Base-by-base conservation (phyloP, 2,888 invertebrate species). In the Actias luna region DNA sequence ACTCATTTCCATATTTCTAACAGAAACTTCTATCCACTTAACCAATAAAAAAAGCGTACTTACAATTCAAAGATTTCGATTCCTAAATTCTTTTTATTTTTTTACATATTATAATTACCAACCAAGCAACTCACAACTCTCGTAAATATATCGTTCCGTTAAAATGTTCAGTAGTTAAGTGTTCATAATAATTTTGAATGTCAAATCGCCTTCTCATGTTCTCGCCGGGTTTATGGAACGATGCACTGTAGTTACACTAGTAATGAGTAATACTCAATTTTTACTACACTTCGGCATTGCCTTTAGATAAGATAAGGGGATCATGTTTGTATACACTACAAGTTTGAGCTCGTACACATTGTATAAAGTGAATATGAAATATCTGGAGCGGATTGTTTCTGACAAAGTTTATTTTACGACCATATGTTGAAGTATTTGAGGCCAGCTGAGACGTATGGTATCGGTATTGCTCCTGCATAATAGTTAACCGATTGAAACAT, bases 401-500 rank as follows among this genome's bases (percentile, higher is more conserved):
- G 73, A 77, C 74, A 73, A 75, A 77, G 73, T 72, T 76, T 70
- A n/a, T n/a, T 77, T 88, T 82, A 90, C 65, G 88, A 84, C 76
- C 89, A 78, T 81, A 91, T 83, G 75, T 89, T 86, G 78, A 88
- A 87, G 82, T 89, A 88, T 71, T 84, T 82, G 68, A 92, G 82
- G 74, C 86, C 84, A 66, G 83, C 85, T 68, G 88, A 83, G 58
- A 92, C 84, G 80, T 91, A 92, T 65, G 93, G 93, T 71, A 93
- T 82, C 66, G 93, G 93, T 67, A 92, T 92, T 67, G 87, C 84
- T 69, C 89, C 90, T 64, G 87, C 84, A 76, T 89, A 94, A 84
- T 94, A 94, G 85, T 93, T 94, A 80, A 94, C 93, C 73, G 94
- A 94, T 79, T 94, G 94, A 82, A 94, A 93, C 90, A 94, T 94